Evolutionary conservation across 2,797 vertebrate species (phyloP), one percentile per base, ranked within the genome.

Genomic region (Adelosebastes latens): DNA sequence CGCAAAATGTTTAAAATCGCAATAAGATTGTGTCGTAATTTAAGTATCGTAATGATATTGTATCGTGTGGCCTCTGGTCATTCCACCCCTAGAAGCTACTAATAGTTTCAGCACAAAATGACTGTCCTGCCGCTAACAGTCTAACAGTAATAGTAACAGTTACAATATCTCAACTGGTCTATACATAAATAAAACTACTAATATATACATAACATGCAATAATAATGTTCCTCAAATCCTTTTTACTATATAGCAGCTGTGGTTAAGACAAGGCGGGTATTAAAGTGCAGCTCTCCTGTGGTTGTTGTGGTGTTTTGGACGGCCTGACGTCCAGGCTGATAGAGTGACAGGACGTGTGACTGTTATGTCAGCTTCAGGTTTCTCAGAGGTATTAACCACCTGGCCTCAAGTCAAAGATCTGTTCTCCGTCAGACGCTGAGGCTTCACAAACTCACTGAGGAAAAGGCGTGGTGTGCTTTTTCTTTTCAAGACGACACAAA

Each of bases 301-400:
- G 65, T 61, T 89, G 80, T 58, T 83, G 68, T 75, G 64, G 66
- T 82, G 87, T 84, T 78, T 53, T 81, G 76, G 71, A 59, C 27
- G 36, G 63, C 60, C 64, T 14, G 71, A 42, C 12, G 68, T 46
- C 42, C 72, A 22, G 31, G 75, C 87, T 46, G 88, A 84, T 83
- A 83, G 77, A 46, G 83, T 91, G 86, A 88, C 89, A 87, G 76
- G 79, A 88, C 81, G 71, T 84, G 87, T 87, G 91, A 90, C 92
- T 63, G 78, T 83, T 60, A 16, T 72, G 84, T 88, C 86, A 71
- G 92, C 84, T 62, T 93, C 93, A 83, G 86, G 90, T 94, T 94
- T 94, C 93, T 82, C 79, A 8, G 42, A 81, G 80, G 78, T 66
- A 84, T 87, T 55, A 80, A 74, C 36, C 79, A 75, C n/a, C 79